These are phyloP conservation scores for Bombyx huttoni DNA, from an alignment of 2,888 invertebrate species.

Conservation along the genomic window DNA sequence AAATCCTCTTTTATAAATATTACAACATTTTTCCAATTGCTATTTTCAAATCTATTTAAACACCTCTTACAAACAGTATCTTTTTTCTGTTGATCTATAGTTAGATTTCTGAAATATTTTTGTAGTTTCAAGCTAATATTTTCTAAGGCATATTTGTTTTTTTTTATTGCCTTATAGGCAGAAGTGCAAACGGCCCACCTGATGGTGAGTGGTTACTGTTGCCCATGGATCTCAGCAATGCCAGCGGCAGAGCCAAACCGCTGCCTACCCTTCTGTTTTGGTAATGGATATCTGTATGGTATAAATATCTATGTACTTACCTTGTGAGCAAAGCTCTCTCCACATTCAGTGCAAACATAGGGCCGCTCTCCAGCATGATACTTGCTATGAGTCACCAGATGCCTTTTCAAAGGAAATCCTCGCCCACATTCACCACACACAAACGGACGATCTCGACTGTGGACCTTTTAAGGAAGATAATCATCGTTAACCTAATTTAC, in stretches of 20 bases:
- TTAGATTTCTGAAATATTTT: background rate
- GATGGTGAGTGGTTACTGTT: no score
- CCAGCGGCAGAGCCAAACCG: no score
- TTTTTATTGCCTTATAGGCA: no score
- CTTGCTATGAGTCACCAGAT: slow-evolving; percentile 87
- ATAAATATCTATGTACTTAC: slow-evolving; percentile 17
- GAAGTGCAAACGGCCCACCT: no score
- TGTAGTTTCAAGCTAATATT: no score
- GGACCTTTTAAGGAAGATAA: slow-evolving; percentile 56
- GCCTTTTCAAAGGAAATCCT: slow-evolving; percentile 85
- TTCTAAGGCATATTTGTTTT: no score
- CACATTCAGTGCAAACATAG: slow-evolving; percentile 89
- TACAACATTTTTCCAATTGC: no score
- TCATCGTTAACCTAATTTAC: background rate
- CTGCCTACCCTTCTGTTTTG: no score
- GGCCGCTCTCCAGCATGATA: slow-evolving; percentile 89
- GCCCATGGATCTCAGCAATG: no score
- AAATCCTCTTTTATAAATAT: no score
- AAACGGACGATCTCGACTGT: slow-evolving; percentile 85
- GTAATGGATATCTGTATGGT: no score
- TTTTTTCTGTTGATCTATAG: background rate
- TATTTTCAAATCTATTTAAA: no score
- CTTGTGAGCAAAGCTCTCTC: slow-evolving; percentile 79
- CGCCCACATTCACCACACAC: slow-evolving; percentile 87
- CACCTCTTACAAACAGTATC: background rate